Evolutionary conservation across 2,797 vertebrate species (phyloP).

Genomic region (Tachyglossus aculeatus): DNA sequence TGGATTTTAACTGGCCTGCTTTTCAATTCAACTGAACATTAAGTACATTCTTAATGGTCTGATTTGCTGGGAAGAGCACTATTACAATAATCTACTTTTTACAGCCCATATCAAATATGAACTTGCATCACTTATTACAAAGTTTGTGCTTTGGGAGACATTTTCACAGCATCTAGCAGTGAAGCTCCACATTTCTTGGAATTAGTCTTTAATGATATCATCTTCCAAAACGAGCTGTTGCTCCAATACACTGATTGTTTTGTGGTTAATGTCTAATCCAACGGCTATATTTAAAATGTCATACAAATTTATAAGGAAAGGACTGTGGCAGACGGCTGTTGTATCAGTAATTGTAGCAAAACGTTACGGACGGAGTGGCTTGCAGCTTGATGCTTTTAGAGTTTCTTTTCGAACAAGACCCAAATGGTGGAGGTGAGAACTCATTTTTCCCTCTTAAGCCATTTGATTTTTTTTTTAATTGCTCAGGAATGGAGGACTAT

Average conservation of each 20-base stretch:
- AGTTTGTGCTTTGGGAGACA: constrained; percentile 67
- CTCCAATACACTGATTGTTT: constrained; percentile 52
- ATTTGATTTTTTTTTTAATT: constrained; percentile 55
- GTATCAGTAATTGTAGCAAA: constrained; percentile 34
- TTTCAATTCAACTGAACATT: constrained; percentile 63
- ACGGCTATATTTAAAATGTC: constrained; percentile 43
- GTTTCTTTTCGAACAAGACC: not conserved
- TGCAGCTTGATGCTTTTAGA: constrained; percentile 29
- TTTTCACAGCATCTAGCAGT: constrained; percentile 52
- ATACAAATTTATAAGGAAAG: constrained; percentile 35
- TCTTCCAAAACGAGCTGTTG: constrained; percentile 62
- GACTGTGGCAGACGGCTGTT: constrained; percentile 1
- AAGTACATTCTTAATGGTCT: constrained; percentile 67
- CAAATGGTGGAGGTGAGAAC: constrained; percentile 32
- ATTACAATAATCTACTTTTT: constrained; percentile 66
- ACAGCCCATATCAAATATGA: constrained; percentile 58
- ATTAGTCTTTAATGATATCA: constrained; percentile 57
- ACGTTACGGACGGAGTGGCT: constrained; percentile 8
- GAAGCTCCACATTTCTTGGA: constrained; percentile 55
- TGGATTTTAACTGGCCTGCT: constrained; percentile 57
- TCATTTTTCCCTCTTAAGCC: constrained; percentile 51
- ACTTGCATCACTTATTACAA: constrained; percentile 53
- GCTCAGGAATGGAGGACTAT: constrained; percentile 72
- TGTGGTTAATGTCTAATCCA: constrained; percentile 55
- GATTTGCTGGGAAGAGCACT: constrained; percentile 63